These are phyloP conservation scores for Stomatorhinus ivindoensis DNA, from an alignment of 2,113 vertebrate genomes.

Conservation along the genomic window DNA sequence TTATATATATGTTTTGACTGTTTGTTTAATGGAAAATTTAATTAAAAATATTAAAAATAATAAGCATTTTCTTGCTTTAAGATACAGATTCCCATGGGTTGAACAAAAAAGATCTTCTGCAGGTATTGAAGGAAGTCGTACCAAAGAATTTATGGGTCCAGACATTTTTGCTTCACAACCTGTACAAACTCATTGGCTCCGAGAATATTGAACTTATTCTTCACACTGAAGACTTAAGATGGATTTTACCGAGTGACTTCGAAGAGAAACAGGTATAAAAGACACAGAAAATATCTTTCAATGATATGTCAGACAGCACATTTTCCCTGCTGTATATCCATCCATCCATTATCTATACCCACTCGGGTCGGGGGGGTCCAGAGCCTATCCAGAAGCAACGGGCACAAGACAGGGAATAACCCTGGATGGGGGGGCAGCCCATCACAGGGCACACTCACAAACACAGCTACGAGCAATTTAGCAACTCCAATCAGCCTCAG, in stretches of 20 bases:
- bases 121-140: constrained; percentile 13
- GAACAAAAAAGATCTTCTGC: constrained; percentile 14
- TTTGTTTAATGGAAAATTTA: no score
- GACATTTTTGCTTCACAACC: constrained; percentile 26
- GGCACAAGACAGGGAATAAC: no score
- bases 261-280: constrained; percentile 19
- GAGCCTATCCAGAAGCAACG: no score
- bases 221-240: neutral
- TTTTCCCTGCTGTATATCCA: neutral
- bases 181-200: constrained; percentile 20
- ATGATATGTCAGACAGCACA: neutral
- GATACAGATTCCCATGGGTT: neutral
- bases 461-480: no score
- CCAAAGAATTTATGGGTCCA: constrained; percentile 22
- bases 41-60: no score
- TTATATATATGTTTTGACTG: no score
- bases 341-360: no score
- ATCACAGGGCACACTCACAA: no score
- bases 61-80: neutral
- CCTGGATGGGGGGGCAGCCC: no score
- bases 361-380: no score
- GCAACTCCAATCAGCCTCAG: no score
- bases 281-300: neutral
- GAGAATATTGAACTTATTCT: constrained; percentile 7
- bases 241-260: constrained; percentile 18